Base-by-base conservation (phyloP, 2,888 invertebrate genomes). In the Drosophila borealis region DNA sequence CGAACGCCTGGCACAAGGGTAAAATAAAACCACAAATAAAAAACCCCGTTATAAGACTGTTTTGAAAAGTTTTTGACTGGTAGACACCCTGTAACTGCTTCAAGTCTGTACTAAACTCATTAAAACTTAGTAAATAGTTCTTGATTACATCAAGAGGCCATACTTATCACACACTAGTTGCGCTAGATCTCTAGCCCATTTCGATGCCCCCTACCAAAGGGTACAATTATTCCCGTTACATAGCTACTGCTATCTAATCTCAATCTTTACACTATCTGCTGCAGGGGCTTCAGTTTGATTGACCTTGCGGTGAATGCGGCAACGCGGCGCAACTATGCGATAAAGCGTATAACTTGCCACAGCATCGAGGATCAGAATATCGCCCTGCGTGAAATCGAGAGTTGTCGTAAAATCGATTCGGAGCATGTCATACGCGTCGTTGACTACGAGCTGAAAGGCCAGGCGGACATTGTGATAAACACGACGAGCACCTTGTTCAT, bases 301-400 rank as follows among this genome's bases (percentile, higher is more conserved):
- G 95, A 96, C 87, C 93, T 97, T 76, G 95, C 96, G 0, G 96
- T 96, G 91, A 95, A 96, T 89, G 89, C 93, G 1, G 79, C 93
- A 36, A 95, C 94, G 4, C 94, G 94, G 80, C 95, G 94, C 74
- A 93, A 94, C 73, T 96, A 94, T 92, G 97, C 97, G 6, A 92
- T 97, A 46, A 97, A 97, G 92, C 94, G 96, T 82, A 96, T 97
- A 64, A 94, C 94, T n/a, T 97, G 96, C 87, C 97, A 97, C 91
- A 95, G 95, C 69, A 93, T 94, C 64, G 95, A 96, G 75, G 97
- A 97, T 91, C 96, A 96, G 90, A 94, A 94, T 89, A 91, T 93
- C 70, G 96, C 96, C 0, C 89, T 95, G 86, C 94, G 94, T 71
- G 97, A 97, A 93, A 95, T 96, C 48, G 95, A 96, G 80, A 95